These are phyloP conservation scores for Porites lutea DNA, from an alignment of 64 coral and sea anemone species.

Conservation along the genomic window DNA sequence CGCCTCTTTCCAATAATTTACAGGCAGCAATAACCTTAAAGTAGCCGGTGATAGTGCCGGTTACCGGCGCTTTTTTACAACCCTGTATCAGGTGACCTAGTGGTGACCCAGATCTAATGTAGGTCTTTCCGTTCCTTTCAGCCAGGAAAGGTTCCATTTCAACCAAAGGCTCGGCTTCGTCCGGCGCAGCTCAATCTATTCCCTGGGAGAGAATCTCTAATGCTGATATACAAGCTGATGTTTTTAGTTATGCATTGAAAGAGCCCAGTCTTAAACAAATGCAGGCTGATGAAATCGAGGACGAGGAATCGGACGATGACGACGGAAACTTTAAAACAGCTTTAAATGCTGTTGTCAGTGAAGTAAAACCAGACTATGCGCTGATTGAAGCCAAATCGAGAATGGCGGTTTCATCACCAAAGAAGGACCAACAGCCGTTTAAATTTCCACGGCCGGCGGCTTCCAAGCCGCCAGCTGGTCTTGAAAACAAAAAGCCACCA, in stretches of 20 bases:
- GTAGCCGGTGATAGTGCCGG: background rate
- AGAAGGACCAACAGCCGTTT: conserved; percentile 77
- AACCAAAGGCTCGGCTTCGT: conserved; percentile 32
- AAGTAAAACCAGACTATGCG: conserved; percentile 60
- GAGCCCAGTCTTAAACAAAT: conserved; percentile 39
- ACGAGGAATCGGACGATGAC: conserved; percentile 77
- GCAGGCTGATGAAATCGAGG: conserved; percentile 47
- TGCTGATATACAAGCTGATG: conserved; percentile 80
- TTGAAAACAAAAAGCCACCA: conserved; percentile 44
- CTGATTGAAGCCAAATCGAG: conserved; percentile 37
- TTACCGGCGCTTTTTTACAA: too few species aligned
- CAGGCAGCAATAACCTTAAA: too few species aligned
- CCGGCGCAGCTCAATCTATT: conserved; percentile 64
- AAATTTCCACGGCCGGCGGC: conserved; percentile 70
- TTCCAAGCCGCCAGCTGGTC: conserved; percentile 72
- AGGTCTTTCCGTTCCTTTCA: conserved; percentile 36
- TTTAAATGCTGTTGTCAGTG: conserved; percentile 77
- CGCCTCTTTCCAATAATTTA: too few species aligned
- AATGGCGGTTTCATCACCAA: conserved; percentile 48
- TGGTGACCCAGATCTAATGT: background rate
- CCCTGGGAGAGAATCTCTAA: conserved; percentile 82
- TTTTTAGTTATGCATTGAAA: conserved; percentile 68
- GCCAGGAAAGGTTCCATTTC: conserved; percentile 64
- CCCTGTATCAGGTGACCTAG: too few species aligned
- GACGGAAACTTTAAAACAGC: conserved; percentile 77